Evolutionary conservation across 2,888 invertebrate species (phyloP), one percentile per base, ranked within the genome.

Genomic region (Thalpophila matura): DNA sequence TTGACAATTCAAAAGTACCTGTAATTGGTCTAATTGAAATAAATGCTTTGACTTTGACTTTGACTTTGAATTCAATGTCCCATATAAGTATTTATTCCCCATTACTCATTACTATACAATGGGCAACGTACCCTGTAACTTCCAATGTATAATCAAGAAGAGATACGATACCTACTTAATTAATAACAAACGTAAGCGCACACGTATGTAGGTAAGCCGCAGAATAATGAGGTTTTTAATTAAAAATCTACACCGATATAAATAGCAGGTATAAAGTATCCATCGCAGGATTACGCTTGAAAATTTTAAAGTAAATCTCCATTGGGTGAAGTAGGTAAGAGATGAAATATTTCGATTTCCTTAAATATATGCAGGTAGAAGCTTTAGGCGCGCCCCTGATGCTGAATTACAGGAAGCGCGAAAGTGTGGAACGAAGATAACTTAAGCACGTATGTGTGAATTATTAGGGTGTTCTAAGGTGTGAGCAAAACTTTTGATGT

Each of bases 301-400:
- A 74, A 74, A 85, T 77, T 77, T 81, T 73, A 79, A 80, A 82
- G 75, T 65, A 79, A 73, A 73, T 53, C 55, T 73, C 54, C 33
- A 61, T 47, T 43, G 27, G 53, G 42, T 59, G 61, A 66, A 58
- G 66, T 80, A 81, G 79, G 84, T 75, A 82, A 71, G 74, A 80
- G 83, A 81, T 83, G 73, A 83, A 86, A 87, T 88, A 85, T 87
- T 84, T 86, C 85, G 77, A 83, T 86, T 83, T 77, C 83, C 80
- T 81, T 79, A 80, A 79, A 81, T 79, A 80, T 80, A 81, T 80
- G 70, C 72, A 76, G 71, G 78, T 78, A 74, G 56, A 49, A 54
- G 59, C 67, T 75, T 77, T 76, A 64, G 64, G 74, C 64, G 54
- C 31, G 40, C 26, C 72, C 64, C 47, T 40, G 84, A 82, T 68